These are phyloP conservation scores for Dromius quadrimaculatus DNA, from an alignment of 2,888 invertebrate species.

Conservation along the genomic window DNA sequence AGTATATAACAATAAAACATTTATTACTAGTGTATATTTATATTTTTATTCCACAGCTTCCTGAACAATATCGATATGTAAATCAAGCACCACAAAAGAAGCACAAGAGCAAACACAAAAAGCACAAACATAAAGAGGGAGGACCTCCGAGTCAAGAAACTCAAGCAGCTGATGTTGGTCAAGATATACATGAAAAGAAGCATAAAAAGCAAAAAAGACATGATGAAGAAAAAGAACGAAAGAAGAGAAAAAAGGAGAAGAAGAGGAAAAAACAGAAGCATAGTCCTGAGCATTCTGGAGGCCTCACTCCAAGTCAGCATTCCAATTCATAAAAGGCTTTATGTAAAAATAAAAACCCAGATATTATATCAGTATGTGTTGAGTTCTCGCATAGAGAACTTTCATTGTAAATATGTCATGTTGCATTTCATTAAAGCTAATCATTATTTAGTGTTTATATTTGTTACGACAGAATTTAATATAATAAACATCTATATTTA, in stretches of 20 bases:
- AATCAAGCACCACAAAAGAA: constrained; percentile 92
- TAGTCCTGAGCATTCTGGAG: constrained; percentile 86
- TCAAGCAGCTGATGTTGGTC: constrained; percentile 73
- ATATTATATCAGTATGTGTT: constrained; percentile 19
- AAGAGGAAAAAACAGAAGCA: constrained; percentile 95
- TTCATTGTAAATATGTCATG: constrained; percentile 44
- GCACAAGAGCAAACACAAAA: constrained; percentile 96
- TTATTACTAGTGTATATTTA: constrained; percentile 17
- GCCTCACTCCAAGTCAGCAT: constrained; percentile 74
- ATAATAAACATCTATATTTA: constrained; percentile 52
- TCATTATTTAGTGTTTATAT: constrained; percentile 52
- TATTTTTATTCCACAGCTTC: constrained; percentile 72
- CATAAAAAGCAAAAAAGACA: constrained; percentile 95
- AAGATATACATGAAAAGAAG: constrained; percentile 93
- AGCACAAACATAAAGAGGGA: constrained; percentile 92
- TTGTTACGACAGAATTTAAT: constrained; percentile 49
- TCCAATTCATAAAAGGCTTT: constrained; percentile 57
- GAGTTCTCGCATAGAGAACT: constrained; percentile 19
- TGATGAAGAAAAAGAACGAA: constrained; percentile 93
- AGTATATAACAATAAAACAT: constrained; percentile 62
- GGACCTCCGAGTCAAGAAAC: constrained; percentile 83
- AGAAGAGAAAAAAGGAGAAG: constrained; percentile 95
- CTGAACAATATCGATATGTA: constrained; percentile 94
- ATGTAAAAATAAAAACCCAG: constrained; percentile 12
- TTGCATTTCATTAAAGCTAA: constrained; percentile 51